Evolutionary conservation across 2,113 vertebrate genomes (phyloP).

Genomic region (Cavia porcellus): DNA sequence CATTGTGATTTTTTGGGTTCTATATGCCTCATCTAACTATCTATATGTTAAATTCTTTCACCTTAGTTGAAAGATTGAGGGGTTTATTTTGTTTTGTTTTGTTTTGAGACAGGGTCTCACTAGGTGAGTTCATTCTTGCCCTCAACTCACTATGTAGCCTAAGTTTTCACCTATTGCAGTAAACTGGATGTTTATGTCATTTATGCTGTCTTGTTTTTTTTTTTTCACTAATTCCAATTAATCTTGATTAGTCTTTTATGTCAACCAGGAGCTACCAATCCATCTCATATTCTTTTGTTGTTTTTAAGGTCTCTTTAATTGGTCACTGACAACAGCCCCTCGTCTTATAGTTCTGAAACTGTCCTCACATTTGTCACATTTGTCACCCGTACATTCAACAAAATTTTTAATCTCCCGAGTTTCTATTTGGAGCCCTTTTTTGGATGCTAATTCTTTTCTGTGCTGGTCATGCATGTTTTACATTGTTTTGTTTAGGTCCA

Average conservation of each 20-base stretch:
- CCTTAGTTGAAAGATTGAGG: neutral
- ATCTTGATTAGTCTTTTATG: neutral
- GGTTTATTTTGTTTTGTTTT: neutral
- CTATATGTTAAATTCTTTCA: neutral
- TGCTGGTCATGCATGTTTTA: neutral
- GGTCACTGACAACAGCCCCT: neutral
- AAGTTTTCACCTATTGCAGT: neutral
- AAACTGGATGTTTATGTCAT: neutral
- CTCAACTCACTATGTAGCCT: neutral
- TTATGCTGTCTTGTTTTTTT: neutral
- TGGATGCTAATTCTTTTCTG: neutral
- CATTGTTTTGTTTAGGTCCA: neutral
- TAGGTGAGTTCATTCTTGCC: neutral
- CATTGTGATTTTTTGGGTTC: neutral
- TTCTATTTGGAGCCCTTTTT: neutral
- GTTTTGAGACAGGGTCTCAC: neutral
- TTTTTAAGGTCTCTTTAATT: neutral
- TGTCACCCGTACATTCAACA: neutral
- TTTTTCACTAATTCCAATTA: neutral
- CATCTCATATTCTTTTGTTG: neutral
- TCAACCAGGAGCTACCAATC: neutral
- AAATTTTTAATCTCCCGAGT: neutral
- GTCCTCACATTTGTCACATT: neutral
- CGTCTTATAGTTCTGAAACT: neutral
- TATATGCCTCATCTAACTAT: neutral